Conservation (phyloP, 2,113 vertebrate species). For the Actenoides hombroni region DNA sequence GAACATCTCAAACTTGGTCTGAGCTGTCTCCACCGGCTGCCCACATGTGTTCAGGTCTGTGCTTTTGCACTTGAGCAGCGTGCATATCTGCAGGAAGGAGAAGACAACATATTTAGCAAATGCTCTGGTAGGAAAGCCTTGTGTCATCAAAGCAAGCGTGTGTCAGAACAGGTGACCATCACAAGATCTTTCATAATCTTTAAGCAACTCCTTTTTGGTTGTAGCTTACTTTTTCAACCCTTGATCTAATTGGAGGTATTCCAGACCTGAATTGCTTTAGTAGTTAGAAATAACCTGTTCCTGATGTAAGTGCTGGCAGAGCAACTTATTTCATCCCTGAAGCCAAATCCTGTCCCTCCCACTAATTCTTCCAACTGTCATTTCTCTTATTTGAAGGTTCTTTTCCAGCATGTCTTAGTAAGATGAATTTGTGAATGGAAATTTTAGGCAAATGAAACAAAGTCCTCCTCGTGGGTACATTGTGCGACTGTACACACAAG, state of each 20-base stretch:
- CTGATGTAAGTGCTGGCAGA: neutral
- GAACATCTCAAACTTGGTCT: constrained; percentile 69
- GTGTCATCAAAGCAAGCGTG: neutral
- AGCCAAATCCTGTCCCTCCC: neutral
- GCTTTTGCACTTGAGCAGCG: constrained; percentile 70
- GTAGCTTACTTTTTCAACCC: neutral
- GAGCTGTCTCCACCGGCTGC: constrained; percentile 38
- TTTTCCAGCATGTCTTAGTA: neutral
- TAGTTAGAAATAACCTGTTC: neutral
- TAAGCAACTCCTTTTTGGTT: neutral
- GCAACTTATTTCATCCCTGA: neutral
- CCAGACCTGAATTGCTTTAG: neutral
- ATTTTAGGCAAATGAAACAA: neutral
- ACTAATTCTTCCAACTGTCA: neutral
- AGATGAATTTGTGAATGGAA: neutral
- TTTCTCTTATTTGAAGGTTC: neutral
- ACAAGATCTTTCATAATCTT: neutral
- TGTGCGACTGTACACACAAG: neutral
- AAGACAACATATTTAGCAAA: neutral
- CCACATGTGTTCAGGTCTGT: constrained; percentile 41
- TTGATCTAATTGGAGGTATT: neutral
- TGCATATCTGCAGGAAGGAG: constrained; percentile 63
- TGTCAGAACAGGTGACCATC: neutral
- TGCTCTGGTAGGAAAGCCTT: neutral
- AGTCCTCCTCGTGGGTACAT: neutral